Evolutionary conservation across 2,888 invertebrate species (phyloP).

Genomic region (Lasioglossum morio): DNA sequence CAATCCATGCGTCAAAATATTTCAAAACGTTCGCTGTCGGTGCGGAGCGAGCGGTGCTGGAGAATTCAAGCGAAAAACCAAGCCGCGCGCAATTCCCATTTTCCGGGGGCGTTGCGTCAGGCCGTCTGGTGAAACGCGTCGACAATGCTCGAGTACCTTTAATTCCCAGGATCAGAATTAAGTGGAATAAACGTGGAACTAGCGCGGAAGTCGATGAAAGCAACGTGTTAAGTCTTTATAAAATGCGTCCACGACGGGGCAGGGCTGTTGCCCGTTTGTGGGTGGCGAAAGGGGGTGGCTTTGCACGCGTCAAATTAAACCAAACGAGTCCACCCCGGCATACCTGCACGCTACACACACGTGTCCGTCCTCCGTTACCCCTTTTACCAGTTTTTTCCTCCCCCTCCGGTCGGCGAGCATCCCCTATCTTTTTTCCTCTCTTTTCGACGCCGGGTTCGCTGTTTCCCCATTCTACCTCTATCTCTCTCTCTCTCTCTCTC

Average conservation of each 20-base stretch:
- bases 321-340: conserved; percentile 38
- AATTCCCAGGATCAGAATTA: conserved; percentile 45
- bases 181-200: conserved; percentile 37
- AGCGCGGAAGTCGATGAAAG: conserved; percentile 50
- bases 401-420: not conserved
- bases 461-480: not conserved
- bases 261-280: not conserved
- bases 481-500: not conserved
- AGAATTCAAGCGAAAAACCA: conserved; percentile 1
- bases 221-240: conserved; percentile 38
- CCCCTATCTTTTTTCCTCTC: not conserved
- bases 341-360: conserved; percentile 14
- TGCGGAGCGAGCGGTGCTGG: not conserved
- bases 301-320: conserved; percentile 58
- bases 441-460: not conserved
- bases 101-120: not conserved
- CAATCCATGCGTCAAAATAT: conserved; percentile 26
- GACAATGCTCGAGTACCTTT: conserved; percentile 30
- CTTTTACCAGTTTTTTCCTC: not conserved
- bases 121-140: not conserved
- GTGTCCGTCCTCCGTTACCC: conserved; percentile 14
- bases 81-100: conserved; percentile 20
- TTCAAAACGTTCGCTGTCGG: not conserved
- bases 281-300: not conserved
- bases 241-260: conserved; percentile 25